These are phyloP conservation scores for Spilosoma lubricipeda DNA, from an alignment of 2,888 invertebrate species.

Conservation along the genomic window DNA sequence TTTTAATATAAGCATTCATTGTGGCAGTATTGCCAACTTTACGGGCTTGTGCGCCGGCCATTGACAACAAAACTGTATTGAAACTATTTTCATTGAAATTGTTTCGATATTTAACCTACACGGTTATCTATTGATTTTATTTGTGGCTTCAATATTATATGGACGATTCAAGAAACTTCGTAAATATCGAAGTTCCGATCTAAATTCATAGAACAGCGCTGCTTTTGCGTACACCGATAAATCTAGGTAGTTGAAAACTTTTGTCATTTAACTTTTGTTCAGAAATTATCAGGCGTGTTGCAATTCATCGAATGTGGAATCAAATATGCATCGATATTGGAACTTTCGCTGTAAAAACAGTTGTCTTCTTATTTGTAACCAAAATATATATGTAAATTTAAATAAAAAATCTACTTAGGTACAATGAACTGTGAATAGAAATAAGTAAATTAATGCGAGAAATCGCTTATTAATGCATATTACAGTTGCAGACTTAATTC, in stretches of 20 bases:
- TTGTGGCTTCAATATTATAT: conserved; percentile 38
- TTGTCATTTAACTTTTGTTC: conserved; percentile 31
- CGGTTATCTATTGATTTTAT: conserved; percentile 56
- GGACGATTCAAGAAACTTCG: conserved; percentile 17
- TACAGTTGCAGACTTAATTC: no score
- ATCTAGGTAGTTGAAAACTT: conserved; percentile 22
- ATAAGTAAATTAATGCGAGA: no score
- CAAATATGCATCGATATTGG: conserved; percentile 6
- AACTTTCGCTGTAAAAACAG: neutral
- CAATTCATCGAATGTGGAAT: conserved; percentile 7
- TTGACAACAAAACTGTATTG: conserved; percentile 60
- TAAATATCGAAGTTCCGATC: conserved; percentile 23
- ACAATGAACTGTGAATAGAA: no score
- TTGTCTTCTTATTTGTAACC: neutral
- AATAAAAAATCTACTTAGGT: neutral
- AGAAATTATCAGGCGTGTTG: conserved; percentile 19
- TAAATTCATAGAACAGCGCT: conserved; percentile 16
- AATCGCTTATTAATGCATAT: no score
- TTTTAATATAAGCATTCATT: conserved; percentile 76
- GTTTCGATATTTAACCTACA: conserved; percentile 66
- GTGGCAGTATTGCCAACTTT: conserved; percentile 52
- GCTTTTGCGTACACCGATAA: conserved; percentile 14
- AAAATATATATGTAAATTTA: neutral
- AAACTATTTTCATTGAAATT: conserved; percentile 79
- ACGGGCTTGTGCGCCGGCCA: conserved; percentile 43